A percentile compares a stretch with the other conserved stretches of the same genome.
Evolutionary conservation across 2,113 vertebrate genomes (phyloP).

Genomic region (Gymnogyps californianus): DNA sequence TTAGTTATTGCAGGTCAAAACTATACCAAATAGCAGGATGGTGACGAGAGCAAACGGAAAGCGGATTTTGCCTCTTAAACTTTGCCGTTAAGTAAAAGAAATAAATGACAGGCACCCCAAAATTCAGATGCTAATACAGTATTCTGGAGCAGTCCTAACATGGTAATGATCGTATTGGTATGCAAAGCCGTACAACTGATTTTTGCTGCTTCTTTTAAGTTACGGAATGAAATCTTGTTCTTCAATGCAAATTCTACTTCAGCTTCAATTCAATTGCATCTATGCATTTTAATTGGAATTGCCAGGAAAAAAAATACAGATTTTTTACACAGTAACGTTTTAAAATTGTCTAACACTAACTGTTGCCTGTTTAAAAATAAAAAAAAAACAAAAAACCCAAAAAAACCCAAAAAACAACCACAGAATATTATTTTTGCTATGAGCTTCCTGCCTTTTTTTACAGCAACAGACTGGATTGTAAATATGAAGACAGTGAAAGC

Average conservation of each 20-base stretch:
- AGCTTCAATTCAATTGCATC: not conserved
- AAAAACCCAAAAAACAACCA: not conserved
- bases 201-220: not conserved
- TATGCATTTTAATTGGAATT: not conserved
- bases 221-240: not conserved
- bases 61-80: not conserved
- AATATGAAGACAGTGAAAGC: not conserved
- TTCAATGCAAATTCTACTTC: not conserved
- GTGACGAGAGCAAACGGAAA: not conserved
- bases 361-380: not conserved
- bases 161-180: not conserved
- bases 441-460: not conserved
- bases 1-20: slow-evolving; percentile 7
- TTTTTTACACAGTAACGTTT: not conserved
- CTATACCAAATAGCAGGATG: not conserved
- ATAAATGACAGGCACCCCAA: not conserved
- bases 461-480: not conserved
- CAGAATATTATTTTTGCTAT: not conserved
- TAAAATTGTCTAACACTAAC: not conserved
- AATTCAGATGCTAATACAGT: not conserved
- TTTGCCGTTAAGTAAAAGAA: not conserved
- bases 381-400: not conserved
- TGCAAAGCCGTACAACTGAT: not conserved
- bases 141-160: not conserved
- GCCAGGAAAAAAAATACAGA: not conserved